Base-by-base conservation (phyloP, 2,888 invertebrate species). In the Eilema caniola region DNA sequence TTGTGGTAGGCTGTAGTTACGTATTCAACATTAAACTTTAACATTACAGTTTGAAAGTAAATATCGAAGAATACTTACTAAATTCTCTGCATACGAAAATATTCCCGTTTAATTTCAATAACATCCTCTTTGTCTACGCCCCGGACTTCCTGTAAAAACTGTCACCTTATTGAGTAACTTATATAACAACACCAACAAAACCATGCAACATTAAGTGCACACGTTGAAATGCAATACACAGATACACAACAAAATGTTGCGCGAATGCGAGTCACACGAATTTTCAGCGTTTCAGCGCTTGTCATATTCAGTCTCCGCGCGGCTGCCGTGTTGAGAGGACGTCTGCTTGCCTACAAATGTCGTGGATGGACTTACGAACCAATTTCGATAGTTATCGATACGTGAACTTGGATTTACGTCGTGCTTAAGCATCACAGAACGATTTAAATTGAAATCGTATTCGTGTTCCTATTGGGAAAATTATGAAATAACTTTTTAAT, bases 371-470 rank as follows among this genome's bases (percentile, higher is more conserved):
- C 65, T 59, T 53, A 61, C 69, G 73, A 24, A 76, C 72, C 73
- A 66, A 76, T 76, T 70, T 61, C 76, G 82, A 80, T 76, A 83
- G 83, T 80, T 82, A 77, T 73, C 81, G 79, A 73, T 74, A 82
- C 83, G 84, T 77, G 83, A 80, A 69, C 70, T 75, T 82, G 82
- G 80, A 77, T 83, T 75, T 75, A 73, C 63, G 61, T 28, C 69
- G 83, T 79, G 84, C 74, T 76, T 80, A 73, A 75, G 76, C 77
- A 80, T 77, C 69, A 63, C 41, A 69, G 69, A 28, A 82, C 78
- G 66, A 82, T 84, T 83, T 82, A 75, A 81, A 84, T 84, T 78
- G 74, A 76, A 76, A 84, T 78, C 67, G 74, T 76, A 71, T 77
- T 60, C 28, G 75, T 78, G 79, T 72, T 74, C 62, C 59, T 20